Evolutionary conservation across 2,113 vertebrate species (phyloP).

Genomic region (Malaclemys terrapin): DNA sequence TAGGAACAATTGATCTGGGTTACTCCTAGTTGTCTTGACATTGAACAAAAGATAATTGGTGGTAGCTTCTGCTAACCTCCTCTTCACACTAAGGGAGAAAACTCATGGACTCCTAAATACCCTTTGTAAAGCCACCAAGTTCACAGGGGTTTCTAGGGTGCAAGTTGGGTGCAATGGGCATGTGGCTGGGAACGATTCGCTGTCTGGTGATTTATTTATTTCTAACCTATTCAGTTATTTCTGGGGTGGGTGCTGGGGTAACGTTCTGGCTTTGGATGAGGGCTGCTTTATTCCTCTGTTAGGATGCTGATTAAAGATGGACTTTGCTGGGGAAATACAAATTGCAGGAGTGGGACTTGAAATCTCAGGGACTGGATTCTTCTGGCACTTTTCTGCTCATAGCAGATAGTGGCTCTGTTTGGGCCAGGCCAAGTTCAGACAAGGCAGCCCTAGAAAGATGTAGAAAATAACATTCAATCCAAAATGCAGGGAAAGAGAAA

Average conservation of each 20-base stretch:
- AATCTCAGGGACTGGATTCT: not conserved
- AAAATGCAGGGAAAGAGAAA: not conserved
- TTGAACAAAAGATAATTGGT: not conserved
- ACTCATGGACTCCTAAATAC: not conserved
- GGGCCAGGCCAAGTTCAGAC: not conserved
- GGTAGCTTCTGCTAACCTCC: not conserved
- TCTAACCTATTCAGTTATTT: not conserved
- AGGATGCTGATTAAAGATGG: not conserved
- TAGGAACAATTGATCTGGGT: not conserved
- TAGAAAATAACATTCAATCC: not conserved
- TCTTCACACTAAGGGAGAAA: not conserved
- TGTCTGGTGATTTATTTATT: not conserved
- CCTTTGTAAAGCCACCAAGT: not conserved
- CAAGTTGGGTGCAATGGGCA: not conserved
- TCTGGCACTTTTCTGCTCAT: not conserved
- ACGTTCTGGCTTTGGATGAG: not conserved
- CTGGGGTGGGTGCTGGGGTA: not conserved
- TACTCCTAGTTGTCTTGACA: not conserved
- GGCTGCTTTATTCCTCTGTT: not conserved
- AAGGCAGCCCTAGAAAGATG: not conserved
- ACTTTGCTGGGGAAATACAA: not conserved
- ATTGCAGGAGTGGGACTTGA: fast-evolving
- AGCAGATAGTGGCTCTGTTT: not conserved
- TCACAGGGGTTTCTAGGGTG: not conserved
- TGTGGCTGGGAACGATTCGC: not conserved